Evolutionary conservation across 2,797 vertebrate species (phyloP).

Genomic region (Enoplosus armatus): DNA sequence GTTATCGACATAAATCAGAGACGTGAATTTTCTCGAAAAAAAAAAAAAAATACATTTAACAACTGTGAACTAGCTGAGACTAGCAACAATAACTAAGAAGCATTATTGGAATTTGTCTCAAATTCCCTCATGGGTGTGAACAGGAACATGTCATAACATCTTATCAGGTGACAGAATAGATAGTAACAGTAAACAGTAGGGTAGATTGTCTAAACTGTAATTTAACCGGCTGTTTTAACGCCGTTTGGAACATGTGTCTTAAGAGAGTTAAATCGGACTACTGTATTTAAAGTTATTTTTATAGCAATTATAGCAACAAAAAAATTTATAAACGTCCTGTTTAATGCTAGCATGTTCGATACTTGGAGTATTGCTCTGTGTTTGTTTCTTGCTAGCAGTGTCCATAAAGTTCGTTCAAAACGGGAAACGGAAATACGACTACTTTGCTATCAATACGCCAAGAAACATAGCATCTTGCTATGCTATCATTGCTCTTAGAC

Average conservation of each 20-base stretch:
- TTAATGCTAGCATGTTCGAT: too few species aligned
- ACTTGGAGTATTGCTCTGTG: background rate
- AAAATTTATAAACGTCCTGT: accelerated
- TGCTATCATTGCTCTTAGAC: accelerated
- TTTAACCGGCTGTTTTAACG: background rate
- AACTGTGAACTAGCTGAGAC: background rate
- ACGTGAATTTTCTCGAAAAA: background rate
- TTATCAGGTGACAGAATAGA: background rate
- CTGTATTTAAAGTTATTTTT: background rate
- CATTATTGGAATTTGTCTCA: background rate
- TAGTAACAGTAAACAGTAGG: background rate
- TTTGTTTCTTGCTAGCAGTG: background rate
- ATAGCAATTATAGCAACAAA: background rate
- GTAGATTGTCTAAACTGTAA: background rate
- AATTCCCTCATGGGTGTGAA: background rate
- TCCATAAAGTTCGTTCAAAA: conserved; percentile 72
- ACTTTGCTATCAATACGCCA: background rate
- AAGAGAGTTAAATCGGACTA: background rate
- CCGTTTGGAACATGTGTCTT: background rate
- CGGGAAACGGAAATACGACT: conserved; percentile 66
- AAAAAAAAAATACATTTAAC: background rate
- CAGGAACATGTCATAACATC: conserved; percentile 5
- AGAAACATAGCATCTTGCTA: background rate
- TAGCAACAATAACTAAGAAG: background rate
- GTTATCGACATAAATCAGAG: too few species aligned